Evolutionary conservation across 2,888 invertebrate genomes (phyloP), one percentile per base, ranked within the genome.

Genomic region (Brachycybe producta): DNA sequence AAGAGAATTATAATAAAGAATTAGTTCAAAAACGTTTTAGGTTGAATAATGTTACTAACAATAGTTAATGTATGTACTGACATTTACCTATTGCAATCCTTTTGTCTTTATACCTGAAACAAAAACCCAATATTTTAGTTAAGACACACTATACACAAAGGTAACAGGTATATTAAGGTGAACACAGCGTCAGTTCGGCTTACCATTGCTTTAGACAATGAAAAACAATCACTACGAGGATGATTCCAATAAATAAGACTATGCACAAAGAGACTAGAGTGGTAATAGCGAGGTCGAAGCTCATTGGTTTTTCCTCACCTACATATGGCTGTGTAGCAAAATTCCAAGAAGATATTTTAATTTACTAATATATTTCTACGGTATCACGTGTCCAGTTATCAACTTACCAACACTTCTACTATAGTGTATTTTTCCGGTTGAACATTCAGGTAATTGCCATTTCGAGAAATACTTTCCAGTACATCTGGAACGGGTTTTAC

Each of bases 161-260:
- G n/a, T n/a, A n/a, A n/a, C n/a, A n/a, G n/a, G n/a, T n/a, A n/a
- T 30, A 11, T 30, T 30, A 30, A 30, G 13, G 13, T 30, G 13
- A 11, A 11, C 8, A 30, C 30, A 30, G 13, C 8, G 30, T 30
- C 13, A 30, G 13, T 30, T 7, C 7, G 13, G 62, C 62, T 62
- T 64, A 79, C 84, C 87, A 87, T 62, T 86, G 84, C 60, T 84
- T 80, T 15, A 88, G 73, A 61, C 88, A 90, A 58, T 87, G 87
- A 65, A 88, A 88, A 4, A 87, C 80, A 7, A 87, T 82, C 49
- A 84, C 75, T 58, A 88, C 85, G 0, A 87, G 85, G 49, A 87
- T 79, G 41, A 85, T 80, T 5, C 88, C 88, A 23, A 88, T 84
- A 61, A 86, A 79, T 1, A 88, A 72, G 3, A 87, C 85, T 46